phyloP scores from a whole-genome alignment of 2,797 vertebrate genomes.

The Anisognathus igniventris region DNA sequence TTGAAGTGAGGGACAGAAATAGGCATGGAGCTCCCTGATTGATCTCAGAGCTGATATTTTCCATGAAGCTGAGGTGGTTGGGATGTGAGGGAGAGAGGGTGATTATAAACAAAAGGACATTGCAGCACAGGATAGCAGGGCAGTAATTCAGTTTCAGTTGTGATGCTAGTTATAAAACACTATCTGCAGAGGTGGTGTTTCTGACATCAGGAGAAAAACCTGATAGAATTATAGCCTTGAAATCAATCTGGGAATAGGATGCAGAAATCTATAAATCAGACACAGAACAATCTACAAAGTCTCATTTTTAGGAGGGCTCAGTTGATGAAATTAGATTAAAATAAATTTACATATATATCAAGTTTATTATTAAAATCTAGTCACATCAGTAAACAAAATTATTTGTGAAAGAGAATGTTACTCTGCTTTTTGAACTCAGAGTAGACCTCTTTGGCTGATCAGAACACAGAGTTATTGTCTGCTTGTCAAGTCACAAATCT shows the following conservation, averaged over 20 bases:
- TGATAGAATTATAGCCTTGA: slow-evolving; percentile 72
- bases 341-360: slow-evolving; percentile 82
- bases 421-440: slow-evolving; percentile 49
- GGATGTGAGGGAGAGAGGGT: background rate
- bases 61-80: background rate
- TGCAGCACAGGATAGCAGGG: slow-evolving; percentile 27
- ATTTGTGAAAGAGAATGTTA: slow-evolving; percentile 59
- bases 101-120: slow-evolving; percentile 22
- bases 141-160: slow-evolving; percentile 54
- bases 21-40: slow-evolving; percentile 33
- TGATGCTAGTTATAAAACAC: slow-evolving; percentile 67
- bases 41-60: slow-evolving; percentile 42
- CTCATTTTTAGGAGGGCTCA: slow-evolving; percentile 68
- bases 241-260: slow-evolving; percentile 69
- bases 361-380: slow-evolving; percentile 78
- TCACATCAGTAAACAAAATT: slow-evolving; percentile 75
- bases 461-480: slow-evolving; percentile 75
- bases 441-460: slow-evolving; percentile 69
- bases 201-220: slow-evolving; percentile 64
- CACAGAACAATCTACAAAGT: slow-evolving; percentile 60
- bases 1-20: slow-evolving; percentile 27
- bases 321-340: slow-evolving; percentile 78
- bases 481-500: slow-evolving; percentile 73
- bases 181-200: slow-evolving; percentile 53
- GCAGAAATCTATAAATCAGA: slow-evolving; percentile 72